phyloP scores from a whole-genome alignment of 2,888 invertebrate genomes.

The Stictocephala bisonia region DNA sequence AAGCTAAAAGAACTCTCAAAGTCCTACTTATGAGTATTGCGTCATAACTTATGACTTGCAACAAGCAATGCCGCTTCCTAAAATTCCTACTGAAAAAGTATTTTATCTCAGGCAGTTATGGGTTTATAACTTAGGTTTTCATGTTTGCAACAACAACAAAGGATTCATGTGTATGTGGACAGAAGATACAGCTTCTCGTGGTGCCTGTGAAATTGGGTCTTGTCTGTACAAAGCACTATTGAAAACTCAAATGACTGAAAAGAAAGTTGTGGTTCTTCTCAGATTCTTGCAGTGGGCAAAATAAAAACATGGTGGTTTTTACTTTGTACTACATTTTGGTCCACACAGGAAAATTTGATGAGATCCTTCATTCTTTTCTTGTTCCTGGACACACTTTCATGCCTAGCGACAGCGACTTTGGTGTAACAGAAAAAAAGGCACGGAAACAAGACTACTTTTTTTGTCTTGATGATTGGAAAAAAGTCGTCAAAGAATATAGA shows the following conservation, averaged over 20 bases:
- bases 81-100: too few species aligned
- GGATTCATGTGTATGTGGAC: constrained; percentile 33
- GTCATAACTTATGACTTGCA: too few species aligned
- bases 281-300: constrained; percentile 28
- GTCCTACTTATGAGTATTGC: too few species aligned
- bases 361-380: constrained; percentile 33
- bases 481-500: not conserved
- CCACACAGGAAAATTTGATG: constrained; percentile 38
- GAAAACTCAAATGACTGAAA: constrained; percentile 2
- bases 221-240: constrained; percentile 26
- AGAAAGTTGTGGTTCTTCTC: constrained; percentile 36
- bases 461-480: constrained; percentile 25
- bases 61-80: too few species aligned
- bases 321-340: constrained; percentile 34
- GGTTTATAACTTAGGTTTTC: too few species aligned
- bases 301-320: constrained; percentile 30
- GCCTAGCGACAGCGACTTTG: constrained; percentile 25
- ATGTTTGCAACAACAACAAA: constrained; percentile 33
- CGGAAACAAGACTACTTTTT: constrained; percentile 19
- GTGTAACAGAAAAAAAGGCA: constrained; percentile 15
- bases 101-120: too few species aligned
- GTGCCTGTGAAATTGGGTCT: constrained; percentile 37
- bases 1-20: too few species aligned
- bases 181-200: constrained; percentile 23
- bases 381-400: constrained; percentile 41